Base-by-base conservation (phyloP, 2,888 invertebrate species). In the Brachynemurus nebulosus region DNA sequence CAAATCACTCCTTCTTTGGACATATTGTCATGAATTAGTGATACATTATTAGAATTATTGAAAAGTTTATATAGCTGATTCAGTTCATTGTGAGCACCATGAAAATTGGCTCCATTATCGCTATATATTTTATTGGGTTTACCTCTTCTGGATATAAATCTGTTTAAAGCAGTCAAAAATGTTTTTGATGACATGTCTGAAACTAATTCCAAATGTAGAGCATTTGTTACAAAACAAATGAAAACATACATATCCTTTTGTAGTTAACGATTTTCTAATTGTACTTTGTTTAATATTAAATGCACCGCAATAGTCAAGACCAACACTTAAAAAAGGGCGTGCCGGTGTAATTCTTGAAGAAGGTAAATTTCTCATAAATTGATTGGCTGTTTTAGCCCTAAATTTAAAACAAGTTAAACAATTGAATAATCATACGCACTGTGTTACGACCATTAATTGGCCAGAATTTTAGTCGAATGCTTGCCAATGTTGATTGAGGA, bases 221-320 rank as follows among this genome's bases (percentile, higher is more conserved):
- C n/a, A 8, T 40, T 35, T 7, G 45, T 35, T 2, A 25, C 12
- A 19, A 43, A 41, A 27, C 48, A 48, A n/a, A 48, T 41, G 14
- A 48, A 48, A 1, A 42, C 16, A 45, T 2, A 42, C 19, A 33
- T 47, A 47, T 1, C 34, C 36, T 30, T 47, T 47, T 4, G 38
- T 38, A 20, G 20, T 20, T 19, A 20, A n/a, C 1, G 20, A 4
- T 18, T 20, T 20, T 11, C 38, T 3, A 4, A 19, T 11, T 6
- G 11, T 5, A 2, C n/a, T 3, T 9, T 19, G 38, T 18, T 38
- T 38, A 3, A 38, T 9, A 20, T n/a, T n/a, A 38, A 38, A 12
- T 8, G 38, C n/a, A 1, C 38, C 38, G 3, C 20, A 3, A 9
- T 38, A 38, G 20, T 38, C 38, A 11, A 38, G 4, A 8, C 38